Evolutionary conservation across 2,113 vertebrate genomes (phyloP).

Genomic region (mouse (Mus musculus)): DNA sequence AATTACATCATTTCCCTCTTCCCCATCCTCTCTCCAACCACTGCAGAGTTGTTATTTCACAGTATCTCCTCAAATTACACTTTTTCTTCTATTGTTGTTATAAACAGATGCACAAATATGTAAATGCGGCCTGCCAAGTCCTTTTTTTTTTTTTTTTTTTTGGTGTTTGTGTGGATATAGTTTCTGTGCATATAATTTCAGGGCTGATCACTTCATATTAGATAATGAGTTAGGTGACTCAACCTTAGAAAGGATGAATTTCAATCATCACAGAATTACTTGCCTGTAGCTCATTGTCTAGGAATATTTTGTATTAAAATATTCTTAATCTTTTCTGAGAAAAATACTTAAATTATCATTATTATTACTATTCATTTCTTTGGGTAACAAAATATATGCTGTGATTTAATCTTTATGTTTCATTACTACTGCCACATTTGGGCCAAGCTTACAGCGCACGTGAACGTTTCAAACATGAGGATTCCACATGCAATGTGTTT

Average conservation of each 20-base stretch:
- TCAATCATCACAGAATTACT: neutral
- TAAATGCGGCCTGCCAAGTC: neutral
- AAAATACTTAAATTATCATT: constrained; percentile 17
- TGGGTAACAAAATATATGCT: neutral
- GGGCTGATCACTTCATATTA: neutral
- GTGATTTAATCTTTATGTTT: neutral
- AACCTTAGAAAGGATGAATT: no score
- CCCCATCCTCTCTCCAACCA: neutral
- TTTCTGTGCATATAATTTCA: neutral
- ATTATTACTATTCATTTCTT: neutral
- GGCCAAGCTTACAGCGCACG: neutral
- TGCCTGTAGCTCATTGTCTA: neutral
- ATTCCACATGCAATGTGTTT: neutral
- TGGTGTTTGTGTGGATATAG: neutral
- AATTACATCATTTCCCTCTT: neutral
- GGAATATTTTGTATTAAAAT: neutral
- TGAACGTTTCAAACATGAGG: neutral
- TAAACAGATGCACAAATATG: neutral
- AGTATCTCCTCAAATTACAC: neutral
- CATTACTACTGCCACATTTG: neutral
- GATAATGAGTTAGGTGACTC: neutral
- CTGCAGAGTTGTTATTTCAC: neutral
- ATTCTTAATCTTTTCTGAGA: neutral
- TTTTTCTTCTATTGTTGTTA: neutral
- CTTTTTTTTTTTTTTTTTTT: no score